Percentiles rank a stretch among this genome's conserved stretches.
phyloP scores from a whole-genome alignment of 2,888 invertebrate species.

The Psococerastis gibbosa region DNA sequence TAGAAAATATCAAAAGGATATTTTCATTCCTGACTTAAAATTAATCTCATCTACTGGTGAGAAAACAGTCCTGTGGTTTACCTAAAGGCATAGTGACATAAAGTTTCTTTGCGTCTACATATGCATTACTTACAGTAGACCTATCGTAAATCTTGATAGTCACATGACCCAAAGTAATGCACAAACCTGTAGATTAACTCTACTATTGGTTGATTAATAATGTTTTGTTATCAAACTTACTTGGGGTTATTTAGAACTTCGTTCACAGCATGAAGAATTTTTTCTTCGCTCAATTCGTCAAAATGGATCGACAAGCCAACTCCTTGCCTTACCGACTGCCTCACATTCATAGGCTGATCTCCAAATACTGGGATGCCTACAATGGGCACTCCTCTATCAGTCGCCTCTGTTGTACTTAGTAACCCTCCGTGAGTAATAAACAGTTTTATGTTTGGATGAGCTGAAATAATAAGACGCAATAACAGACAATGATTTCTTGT shows the following conservation, averaged over 20 bases:
- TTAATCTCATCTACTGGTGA: neutral
- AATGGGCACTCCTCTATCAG: constrained; percentile 42
- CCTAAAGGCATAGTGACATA: too few relatives aligned
- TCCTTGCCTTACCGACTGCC: constrained; percentile 32
- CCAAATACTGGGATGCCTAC: constrained; percentile 46
- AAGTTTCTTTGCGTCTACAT: too few relatives aligned
- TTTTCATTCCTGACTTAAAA: too few relatives aligned
- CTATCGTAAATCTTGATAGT: too few relatives aligned
- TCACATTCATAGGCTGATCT: constrained; percentile 42
- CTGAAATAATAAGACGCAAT: constrained; percentile 23
- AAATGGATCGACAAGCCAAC: constrained; percentile 28
- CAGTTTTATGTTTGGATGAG: constrained; percentile 45
- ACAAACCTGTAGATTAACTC: too few relatives aligned
- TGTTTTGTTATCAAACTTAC: too few relatives aligned
- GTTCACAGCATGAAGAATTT: constrained; percentile 16
- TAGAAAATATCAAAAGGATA: too few relatives aligned
- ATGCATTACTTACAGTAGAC: too few relatives aligned
- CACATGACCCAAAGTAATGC: too few relatives aligned
- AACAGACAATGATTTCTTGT: neutral
- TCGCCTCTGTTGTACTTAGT: constrained; percentile 46
- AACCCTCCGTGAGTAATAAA: constrained; percentile 58
- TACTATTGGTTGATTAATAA: too few relatives aligned
- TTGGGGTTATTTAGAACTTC: constrained; percentile 17
- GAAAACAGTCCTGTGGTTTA: too few relatives aligned
- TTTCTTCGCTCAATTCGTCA: constrained; percentile 16